These are phyloP conservation scores for Himantopus leucocephalus DNA, from an alignment of 2,113 vertebrate species.

Conservation along the genomic window DNA sequence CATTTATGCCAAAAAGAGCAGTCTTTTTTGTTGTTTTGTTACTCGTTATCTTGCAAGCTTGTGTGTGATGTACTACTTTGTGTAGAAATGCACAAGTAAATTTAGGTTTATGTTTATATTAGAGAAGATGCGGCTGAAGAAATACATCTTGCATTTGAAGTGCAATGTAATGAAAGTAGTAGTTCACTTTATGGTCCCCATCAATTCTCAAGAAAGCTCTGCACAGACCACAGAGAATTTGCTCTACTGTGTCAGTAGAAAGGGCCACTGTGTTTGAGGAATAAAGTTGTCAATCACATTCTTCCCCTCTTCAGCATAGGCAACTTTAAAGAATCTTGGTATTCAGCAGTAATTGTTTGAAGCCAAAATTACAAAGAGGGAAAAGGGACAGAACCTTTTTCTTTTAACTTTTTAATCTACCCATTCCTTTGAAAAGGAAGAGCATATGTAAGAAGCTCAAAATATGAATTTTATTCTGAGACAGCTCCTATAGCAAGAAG, in stretches of 20 bases:
- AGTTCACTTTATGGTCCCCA: background rate
- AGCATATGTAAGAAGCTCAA: background rate
- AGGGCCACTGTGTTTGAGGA: conserved; percentile 2
- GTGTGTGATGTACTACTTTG: background rate
- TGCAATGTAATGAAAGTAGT: background rate
- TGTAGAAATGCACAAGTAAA: background rate
- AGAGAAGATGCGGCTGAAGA: background rate
- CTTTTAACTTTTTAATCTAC: background rate
- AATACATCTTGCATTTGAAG: conserved; percentile 21
- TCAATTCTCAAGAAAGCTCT: conserved; percentile 23
- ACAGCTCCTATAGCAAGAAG: background rate
- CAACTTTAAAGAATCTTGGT: background rate
- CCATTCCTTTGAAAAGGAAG: background rate
- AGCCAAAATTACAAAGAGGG: background rate
- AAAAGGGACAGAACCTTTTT: background rate
- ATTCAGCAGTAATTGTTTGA: conserved; percentile 1
- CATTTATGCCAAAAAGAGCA: background rate
- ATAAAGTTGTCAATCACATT: background rate
- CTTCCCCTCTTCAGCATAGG: background rate
- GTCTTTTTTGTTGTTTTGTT: background rate
- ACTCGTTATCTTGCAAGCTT: background rate
- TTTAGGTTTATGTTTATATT: background rate
- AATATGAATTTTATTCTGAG: background rate
- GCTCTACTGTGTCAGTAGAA: background rate
- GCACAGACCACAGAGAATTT: background rate